phyloP scores from a whole-genome alignment of 2,888 invertebrate species.

The Agriopis leucophaearia region DNA sequence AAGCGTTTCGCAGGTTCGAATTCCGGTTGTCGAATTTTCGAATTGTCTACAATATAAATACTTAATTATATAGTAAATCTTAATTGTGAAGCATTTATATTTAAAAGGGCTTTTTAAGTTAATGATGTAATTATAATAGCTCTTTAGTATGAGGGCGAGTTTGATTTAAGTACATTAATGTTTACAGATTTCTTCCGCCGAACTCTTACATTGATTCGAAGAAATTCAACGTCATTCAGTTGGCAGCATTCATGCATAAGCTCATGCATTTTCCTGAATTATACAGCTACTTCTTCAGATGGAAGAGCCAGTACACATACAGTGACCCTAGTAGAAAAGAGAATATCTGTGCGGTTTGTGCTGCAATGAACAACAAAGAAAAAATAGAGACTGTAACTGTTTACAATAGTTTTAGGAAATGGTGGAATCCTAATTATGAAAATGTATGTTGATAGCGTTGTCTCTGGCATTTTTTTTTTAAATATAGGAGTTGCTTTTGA shows the following conservation, averaged over 20 bases:
- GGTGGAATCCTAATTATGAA: conserved; percentile 65
- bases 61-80: too few species aligned
- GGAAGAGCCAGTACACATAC: conserved; percentile 65
- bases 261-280: conserved; percentile 57
- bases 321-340: conserved; percentile 53
- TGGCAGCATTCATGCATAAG: conserved; percentile 63
- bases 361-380: conserved; percentile 60
- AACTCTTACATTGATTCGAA: conserved; percentile 68
- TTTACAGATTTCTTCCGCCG: conserved; percentile 9
- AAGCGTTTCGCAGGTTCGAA: too few species aligned
- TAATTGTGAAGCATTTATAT: too few species aligned
- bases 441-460: not conserved
- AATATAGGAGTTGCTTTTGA: too few species aligned
- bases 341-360: conserved; percentile 69
- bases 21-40: too few species aligned
- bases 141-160: too few species aligned
- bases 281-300: conserved; percentile 65
- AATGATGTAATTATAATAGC: too few species aligned
- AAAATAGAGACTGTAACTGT: conserved; percentile 48
- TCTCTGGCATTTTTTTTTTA: too few species aligned
- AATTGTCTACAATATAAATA: too few species aligned
- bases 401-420: conserved; percentile 63
- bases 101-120: too few species aligned
- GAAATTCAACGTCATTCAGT: conserved; percentile 45
- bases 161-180: not conserved